Percentiles rank a stretch among this genome's conserved stretches.
These are phyloP conservation scores for Tautogolabrus adspersus DNA, from an alignment of 2,113 vertebrate genomes.

Conservation along the genomic window DNA sequence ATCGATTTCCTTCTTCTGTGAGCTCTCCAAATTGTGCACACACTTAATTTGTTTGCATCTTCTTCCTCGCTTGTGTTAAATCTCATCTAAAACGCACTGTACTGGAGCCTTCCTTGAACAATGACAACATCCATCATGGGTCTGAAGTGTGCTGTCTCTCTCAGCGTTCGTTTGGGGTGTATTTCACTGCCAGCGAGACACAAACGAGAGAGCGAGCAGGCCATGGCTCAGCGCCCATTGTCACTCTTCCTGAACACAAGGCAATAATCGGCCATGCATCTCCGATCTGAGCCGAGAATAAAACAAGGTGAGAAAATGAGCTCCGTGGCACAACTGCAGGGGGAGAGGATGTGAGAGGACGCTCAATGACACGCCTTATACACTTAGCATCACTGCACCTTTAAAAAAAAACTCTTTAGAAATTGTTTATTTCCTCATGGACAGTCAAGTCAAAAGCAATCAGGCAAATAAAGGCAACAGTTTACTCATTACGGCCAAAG, in stretches of 20 bases:
- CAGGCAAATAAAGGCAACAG: conserved; percentile 15
- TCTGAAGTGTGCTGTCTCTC: conserved; percentile 19
- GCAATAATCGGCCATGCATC: conserved; percentile 67
- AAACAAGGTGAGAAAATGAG: conserved; percentile 74
- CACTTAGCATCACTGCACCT: conserved; percentile 56
- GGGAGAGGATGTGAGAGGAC: conserved; percentile 57
- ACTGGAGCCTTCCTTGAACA: conserved; percentile 36
- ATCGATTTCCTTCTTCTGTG: background rate
- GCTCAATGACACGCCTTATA: conserved; percentile 55
- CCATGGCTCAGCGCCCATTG: conserved; percentile 49
- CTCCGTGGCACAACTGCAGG: conserved; percentile 34
- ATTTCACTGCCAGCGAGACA: conserved; percentile 55
- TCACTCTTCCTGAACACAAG: conserved; percentile 66
- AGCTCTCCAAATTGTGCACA: background rate
- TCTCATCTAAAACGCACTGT: conserved; percentile 9
- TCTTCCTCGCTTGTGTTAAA: conserved; percentile 37
- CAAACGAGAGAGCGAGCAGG: conserved; percentile 37
- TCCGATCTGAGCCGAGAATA: conserved; percentile 63
- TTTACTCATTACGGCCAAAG: background rate
- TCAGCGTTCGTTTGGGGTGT: conserved; percentile 28
- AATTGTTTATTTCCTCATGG: background rate
- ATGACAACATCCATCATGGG: conserved; percentile 38
- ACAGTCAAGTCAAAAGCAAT: conserved; percentile 7
- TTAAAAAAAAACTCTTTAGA: background rate
- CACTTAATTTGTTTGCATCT: conserved; percentile 34